A percentile compares a stretch with the other conserved stretches of the same genome.
Conservation (phyloP, 2,113 vertebrate genomes). For the Malaclemys terrapin region DNA sequence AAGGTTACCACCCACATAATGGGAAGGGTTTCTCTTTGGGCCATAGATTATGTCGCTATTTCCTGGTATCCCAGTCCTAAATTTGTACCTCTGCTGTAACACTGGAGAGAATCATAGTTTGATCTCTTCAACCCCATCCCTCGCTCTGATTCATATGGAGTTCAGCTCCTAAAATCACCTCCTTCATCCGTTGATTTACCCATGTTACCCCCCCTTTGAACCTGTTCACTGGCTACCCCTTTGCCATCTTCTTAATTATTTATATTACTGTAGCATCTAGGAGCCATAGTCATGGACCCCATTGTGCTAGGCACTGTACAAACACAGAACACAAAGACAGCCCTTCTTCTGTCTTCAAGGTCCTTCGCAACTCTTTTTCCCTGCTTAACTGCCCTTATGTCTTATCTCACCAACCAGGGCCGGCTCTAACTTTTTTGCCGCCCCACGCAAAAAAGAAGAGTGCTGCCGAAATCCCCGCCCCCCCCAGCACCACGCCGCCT, state of each 20-base stretch:
- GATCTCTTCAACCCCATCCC: neutral
- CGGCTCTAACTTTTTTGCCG: too few species aligned
- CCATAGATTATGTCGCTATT: neutral
- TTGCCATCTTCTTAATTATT: neutral
- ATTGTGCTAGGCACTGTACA: neutral
- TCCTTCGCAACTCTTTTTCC: neutral
- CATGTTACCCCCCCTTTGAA: rapidly evolving
- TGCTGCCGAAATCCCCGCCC: too few species aligned
- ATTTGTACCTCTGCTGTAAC: neutral
- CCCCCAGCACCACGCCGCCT: too few species aligned
- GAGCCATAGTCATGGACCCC: neutral
- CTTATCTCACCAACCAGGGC: neutral
- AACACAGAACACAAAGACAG: neutral
- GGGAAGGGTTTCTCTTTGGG: neutral
- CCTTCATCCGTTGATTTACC: neutral
- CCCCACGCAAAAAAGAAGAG: too few species aligned
- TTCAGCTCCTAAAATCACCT: neutral
- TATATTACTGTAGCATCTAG: neutral
- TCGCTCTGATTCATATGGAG: neutral
- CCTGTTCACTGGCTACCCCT: neutral
- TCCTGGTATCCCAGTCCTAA: neutral
- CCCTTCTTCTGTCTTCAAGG: neutral
- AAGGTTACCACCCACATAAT: neutral
- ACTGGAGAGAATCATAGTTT: rapidly evolving
- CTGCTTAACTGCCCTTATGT: neutral